phyloP scores from a whole-genome alignment of 1,140 invertebrate species.

The Drosophila pruinosa region DNA sequence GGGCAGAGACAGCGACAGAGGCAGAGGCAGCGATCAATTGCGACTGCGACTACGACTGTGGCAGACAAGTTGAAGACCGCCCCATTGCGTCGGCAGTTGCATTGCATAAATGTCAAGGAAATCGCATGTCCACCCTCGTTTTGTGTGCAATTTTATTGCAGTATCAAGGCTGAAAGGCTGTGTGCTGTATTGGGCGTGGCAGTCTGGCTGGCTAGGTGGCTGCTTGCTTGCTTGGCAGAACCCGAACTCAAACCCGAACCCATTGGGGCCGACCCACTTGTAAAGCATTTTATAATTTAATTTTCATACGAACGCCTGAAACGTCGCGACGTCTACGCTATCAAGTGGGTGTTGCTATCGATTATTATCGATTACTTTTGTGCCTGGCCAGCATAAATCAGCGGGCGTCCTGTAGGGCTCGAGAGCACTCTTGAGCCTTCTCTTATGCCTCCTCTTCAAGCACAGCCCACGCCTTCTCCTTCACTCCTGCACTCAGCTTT shows the following conservation, averaged over 20 bases:
- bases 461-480: background rate
- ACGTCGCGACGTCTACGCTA: conserved; percentile 31
- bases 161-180: conserved; percentile 28
- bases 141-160: conserved; percentile 59
- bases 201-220: background rate
- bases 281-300: conserved; percentile 80
- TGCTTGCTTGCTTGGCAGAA: background rate
- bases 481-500: conserved; percentile 39
- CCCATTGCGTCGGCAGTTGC: conserved; percentile 66
- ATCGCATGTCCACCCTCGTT: conserved; percentile 78
- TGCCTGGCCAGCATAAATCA: conserved; percentile 64
- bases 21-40: conserved; percentile 6
- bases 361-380: conserved; percentile 77
- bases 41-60: conserved; percentile 2
- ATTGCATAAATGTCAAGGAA: conserved; percentile 79
- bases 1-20: too few relatives aligned
- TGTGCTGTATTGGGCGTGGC: conserved; percentile 22
- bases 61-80: conserved; percentile 44
- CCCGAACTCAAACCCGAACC: background rate
- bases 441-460: background rate
- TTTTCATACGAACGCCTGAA: conserved; percentile 61
- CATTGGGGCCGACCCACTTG: conserved; percentile 61
- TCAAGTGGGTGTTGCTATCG: conserved; percentile 72
- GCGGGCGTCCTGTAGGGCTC: conserved; percentile 15
- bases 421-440: background rate